Evolutionary conservation across 2,888 invertebrate species (phyloP).

Genomic region (Acleris cristana): DNA sequence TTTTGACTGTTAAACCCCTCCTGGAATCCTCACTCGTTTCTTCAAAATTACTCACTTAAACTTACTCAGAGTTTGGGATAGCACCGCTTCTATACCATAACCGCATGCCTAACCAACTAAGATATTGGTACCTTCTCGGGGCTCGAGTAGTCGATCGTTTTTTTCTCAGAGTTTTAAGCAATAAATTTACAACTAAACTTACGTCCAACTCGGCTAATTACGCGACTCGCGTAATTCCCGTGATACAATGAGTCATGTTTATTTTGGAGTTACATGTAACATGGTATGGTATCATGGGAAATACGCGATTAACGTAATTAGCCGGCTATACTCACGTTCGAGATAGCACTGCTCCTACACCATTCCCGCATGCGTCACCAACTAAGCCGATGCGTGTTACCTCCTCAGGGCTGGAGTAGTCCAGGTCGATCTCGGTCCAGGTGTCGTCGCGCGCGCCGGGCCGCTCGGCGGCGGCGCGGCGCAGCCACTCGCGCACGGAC

Average conservation of each 20-base stretch:
- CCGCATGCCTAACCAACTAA: not conserved
- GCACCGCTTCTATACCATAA: not conserved
- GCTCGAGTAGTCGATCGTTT: conserved; percentile 1
- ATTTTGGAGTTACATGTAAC: too few relatives aligned
- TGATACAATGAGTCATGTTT: too few relatives aligned
- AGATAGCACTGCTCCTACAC: not conserved
- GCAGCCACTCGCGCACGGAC: conserved; percentile 72
- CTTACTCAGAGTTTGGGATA: not conserved
- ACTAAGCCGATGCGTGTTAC: conserved; percentile 44
- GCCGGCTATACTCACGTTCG: too few relatives aligned
- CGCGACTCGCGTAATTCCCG: too few relatives aligned
- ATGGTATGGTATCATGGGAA: too few relatives aligned
- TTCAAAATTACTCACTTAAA: not conserved
- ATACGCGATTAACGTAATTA: too few relatives aligned
- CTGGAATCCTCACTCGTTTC: not conserved
- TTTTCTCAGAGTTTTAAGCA: too few relatives aligned
- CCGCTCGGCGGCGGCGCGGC: conserved; percentile 54
- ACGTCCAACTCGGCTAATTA: too few relatives aligned
- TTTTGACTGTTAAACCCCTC: too few relatives aligned
- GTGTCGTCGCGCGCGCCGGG: conserved; percentile 77
- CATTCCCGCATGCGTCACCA: not conserved
- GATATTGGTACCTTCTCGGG: conserved; percentile 5
- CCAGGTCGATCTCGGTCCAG: conserved; percentile 89
- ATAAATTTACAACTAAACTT: too few relatives aligned
- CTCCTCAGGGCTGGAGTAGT: conserved; percentile 87